Percentiles rank a stretch among this genome's conserved stretches.
Evolutionary conservation across 2,797 vertebrate genomes (phyloP).

Genomic region (Eurystomus glaucurus): DNA sequence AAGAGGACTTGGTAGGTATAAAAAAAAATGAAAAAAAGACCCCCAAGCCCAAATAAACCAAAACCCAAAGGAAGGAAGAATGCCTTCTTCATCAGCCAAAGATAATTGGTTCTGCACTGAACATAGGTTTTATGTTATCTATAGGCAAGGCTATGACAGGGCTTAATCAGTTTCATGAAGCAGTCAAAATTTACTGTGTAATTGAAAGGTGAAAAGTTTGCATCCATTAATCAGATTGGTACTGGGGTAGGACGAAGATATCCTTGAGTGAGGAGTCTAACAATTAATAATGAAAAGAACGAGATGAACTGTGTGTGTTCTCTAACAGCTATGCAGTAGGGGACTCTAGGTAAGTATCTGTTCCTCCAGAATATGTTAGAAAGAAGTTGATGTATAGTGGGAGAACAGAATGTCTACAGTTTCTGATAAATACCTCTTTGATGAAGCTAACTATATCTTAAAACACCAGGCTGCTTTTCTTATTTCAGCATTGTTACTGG

Average conservation of each 20-base stretch:
- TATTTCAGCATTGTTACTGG: neutral
- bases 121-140: neutral
- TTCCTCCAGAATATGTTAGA: neutral
- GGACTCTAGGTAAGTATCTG: neutral
- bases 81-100: neutral
- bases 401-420: neutral
- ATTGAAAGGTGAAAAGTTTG: constrained; percentile 53
- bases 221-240: neutral
- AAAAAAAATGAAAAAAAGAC: neutral
- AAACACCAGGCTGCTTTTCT: neutral
- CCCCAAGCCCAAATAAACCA: neutral
- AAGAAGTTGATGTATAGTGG: neutral
- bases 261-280: constrained; percentile 5
- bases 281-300: constrained; percentile 9
- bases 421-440: neutral
- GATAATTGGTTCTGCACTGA: constrained; percentile 30
- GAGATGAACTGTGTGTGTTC: neutral
- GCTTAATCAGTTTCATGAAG: constrained; percentile 49
- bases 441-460: neutral
- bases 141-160: neutral
- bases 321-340: neutral
- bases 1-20: neutral
- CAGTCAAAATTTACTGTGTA: constrained; percentile 32
- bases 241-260: constrained; percentile 9
- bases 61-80: neutral